Evolutionary conservation across 2,113 vertebrate genomes (phyloP), one percentile per base, ranked within the genome.

Genomic region (Progne subis): DNA sequence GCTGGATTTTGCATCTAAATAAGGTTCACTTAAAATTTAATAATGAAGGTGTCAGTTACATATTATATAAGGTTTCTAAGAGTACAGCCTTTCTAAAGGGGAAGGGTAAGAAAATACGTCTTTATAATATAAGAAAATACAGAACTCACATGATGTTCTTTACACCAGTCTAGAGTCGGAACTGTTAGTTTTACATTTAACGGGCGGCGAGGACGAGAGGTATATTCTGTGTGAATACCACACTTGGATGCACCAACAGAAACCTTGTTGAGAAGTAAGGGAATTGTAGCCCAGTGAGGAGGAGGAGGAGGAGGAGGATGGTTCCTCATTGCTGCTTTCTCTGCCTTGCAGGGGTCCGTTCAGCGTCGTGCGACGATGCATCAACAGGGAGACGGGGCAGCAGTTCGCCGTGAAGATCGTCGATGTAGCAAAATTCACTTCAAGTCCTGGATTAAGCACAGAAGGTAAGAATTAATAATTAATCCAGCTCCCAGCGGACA

Each of bases 351-450:
- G 99, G 98, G 99, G 99, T 80, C 99, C 99, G 15, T 99, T 99
- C 98, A 99, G 99, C 32, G 99, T 99, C 96, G 99, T 99, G 84
- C 98, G 99, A 77, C 97, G 99, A 99, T 99, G 99, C 97, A 99
- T 99, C 98, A 99, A 99, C 99, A 98, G 99, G 97, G 99, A 99
- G 95, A 99, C 99, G 15, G 99, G 99, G 80, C 99, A 99, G 96
- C 99, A 99, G 97, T 99, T 99, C 94, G 99, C 99, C 91, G 99
- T 99, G 91, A 99, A 99, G 98, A 99, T 99, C 89, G 99, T 99
- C 96, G 99, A 99, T 95, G 99, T 99, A 98, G 99, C 99, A 97
- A 99, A 99, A 98, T 99, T 99, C 97, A 99, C 99, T 86, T 99
- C 99, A 98, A 99, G 99, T 94, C 99, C 99, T 89, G 99, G 99